phyloP scores from a whole-genome alignment of 2,888 invertebrate genomes.

The Meteorus cinctellus region DNA sequence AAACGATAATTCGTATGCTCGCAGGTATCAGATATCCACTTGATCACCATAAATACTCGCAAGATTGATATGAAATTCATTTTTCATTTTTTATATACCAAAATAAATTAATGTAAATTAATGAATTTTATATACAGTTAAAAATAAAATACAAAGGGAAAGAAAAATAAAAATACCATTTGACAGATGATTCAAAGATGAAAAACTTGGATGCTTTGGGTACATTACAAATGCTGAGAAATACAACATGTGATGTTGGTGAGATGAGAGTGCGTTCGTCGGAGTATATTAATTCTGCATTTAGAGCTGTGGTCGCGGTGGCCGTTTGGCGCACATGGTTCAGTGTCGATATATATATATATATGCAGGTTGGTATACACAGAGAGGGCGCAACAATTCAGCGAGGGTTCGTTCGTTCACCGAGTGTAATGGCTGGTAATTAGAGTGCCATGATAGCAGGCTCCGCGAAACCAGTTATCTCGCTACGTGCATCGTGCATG shows the following conservation, averaged over 20 bases:
- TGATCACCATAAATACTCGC: constrained; percentile 8
- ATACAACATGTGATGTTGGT: constrained; percentile 4
- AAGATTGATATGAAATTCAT: constrained; percentile 8
- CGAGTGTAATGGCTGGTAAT: constrained; percentile 71
- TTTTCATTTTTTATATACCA: too few relatives aligned
- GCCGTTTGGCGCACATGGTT: constrained; percentile 60
- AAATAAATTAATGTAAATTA: too few relatives aligned
- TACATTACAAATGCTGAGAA: too few relatives aligned
- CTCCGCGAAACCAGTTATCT: constrained; percentile 71
- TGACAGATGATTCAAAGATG: too few relatives aligned
- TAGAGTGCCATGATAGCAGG: constrained; percentile 71
- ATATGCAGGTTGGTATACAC: constrained; percentile 60
- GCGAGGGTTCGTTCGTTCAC: constrained; percentile 63
- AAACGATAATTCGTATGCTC: constrained; percentile 27
- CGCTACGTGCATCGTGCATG: constrained; percentile 70
- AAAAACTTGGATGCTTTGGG: too few relatives aligned
- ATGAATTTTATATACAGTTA: too few relatives aligned
- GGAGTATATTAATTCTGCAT: constrained; percentile 68
- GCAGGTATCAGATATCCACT: not conserved
- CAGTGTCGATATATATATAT: constrained; percentile 54
- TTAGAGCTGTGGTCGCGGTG: constrained; percentile 68
- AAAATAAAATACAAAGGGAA: too few relatives aligned
- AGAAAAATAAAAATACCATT: too few relatives aligned
- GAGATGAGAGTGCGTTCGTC: constrained; percentile 31
- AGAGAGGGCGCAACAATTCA: constrained; percentile 70